A percentile compares a stretch with the other conserved stretches of the same genome.
phyloP scores from a whole-genome alignment of 1,140 invertebrate species.

The Babylonia areolata region DNA sequence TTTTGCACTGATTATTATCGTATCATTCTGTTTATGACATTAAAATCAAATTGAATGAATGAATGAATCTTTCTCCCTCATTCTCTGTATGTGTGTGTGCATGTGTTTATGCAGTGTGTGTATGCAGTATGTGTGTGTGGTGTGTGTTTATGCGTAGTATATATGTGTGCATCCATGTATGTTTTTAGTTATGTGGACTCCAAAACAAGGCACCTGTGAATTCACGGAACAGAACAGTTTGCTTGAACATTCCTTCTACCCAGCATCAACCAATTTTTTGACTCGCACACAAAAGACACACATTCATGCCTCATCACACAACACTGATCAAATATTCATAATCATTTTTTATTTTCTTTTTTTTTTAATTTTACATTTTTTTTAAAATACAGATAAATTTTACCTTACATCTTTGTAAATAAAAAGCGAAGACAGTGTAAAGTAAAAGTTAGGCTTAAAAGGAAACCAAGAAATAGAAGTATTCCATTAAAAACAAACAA shows the following conservation, averaged over 20 bases:
- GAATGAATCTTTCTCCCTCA: no score
- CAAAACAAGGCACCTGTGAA: no score
- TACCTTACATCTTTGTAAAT: slow-evolving; percentile 17
- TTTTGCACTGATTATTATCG: no score
- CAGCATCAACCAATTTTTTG: no score
- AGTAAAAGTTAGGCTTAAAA: slow-evolving; percentile 21
- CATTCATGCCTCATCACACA: no score
- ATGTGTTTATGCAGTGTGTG: neutral
- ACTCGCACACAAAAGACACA: no score
- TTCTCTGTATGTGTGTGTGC: neutral
- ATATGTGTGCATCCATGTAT: neutral
- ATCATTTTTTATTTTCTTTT: neutral
- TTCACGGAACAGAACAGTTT: no score
- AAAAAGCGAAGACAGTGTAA: slow-evolving; percentile 6
- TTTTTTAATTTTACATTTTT: neutral
- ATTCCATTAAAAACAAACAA: neutral
- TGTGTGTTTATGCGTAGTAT: neutral
- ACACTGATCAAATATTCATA: neutral
- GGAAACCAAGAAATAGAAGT: neutral
- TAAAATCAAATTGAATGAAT: no score
- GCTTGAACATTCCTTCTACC: no score
- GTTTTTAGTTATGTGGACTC: no score
- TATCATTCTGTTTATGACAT: no score
- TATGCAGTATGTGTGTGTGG: neutral
- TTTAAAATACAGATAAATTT: slow-evolving; percentile 9